phyloP scores from a whole-genome alignment of 2,888 invertebrate species.

The Cremastobaeus sp. region DNA sequence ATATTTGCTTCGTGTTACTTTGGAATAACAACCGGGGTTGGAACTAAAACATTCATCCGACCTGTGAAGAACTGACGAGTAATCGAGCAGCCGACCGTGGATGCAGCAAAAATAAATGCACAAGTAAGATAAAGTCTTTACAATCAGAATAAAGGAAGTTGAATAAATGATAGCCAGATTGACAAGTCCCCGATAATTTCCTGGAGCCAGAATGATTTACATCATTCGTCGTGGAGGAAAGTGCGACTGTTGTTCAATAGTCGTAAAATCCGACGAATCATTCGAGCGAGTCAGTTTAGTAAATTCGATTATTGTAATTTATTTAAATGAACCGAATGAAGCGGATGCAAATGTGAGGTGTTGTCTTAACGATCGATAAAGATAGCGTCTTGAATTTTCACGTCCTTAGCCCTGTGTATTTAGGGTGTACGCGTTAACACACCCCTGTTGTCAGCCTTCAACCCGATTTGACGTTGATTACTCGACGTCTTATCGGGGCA shows the following conservation, averaged over 20 bases:
- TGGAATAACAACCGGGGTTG: too few relatives aligned
- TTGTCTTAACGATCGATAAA: conserved; percentile 59
- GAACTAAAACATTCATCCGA: too few relatives aligned
- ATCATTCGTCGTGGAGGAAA: conserved; percentile 12
- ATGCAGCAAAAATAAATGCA: too few relatives aligned
- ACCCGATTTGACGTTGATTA: conserved; percentile 62
- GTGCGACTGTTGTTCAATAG: conserved; percentile 29
- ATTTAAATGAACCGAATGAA: conserved; percentile 53
- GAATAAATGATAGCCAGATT: too few relatives aligned
- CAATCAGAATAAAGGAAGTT: too few relatives aligned
- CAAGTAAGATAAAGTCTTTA: too few relatives aligned
- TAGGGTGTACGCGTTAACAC: conserved; percentile 59
- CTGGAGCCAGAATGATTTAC: not conserved
- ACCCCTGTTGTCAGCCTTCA: conserved; percentile 58
- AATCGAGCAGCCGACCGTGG: too few relatives aligned
- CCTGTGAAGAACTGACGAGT: too few relatives aligned
- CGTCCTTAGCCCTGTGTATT: conserved; percentile 58
- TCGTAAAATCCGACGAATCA: conserved; percentile 43
- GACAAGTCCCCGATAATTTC: too few relatives aligned
- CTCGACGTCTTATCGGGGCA: conserved; percentile 56
- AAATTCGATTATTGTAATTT: conserved; percentile 59
- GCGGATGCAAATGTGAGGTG: conserved; percentile 56
- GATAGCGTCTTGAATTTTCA: conserved; percentile 60
- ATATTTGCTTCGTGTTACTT: too few relatives aligned
- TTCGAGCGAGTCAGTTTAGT: conserved; percentile 38